These are phyloP conservation scores for Hippocampus barbouri DNA, from an alignment of 2,113 vertebrate genomes.

Conservation along the genomic window DNA sequence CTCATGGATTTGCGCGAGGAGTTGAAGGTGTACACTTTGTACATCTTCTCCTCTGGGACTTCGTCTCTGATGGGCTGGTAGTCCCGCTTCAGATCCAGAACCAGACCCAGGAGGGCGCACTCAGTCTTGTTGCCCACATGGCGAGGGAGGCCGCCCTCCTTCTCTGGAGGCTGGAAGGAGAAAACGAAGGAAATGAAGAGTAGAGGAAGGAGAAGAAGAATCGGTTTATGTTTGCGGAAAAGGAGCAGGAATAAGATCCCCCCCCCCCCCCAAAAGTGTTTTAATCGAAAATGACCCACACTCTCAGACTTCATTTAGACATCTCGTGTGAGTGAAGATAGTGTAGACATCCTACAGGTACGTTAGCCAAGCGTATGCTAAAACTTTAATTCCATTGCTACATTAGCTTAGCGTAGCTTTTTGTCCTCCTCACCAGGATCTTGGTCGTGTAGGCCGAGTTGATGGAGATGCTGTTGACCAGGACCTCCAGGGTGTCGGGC, in stretches of 20 bases:
- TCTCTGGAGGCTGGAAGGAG: constrained; percentile 83
- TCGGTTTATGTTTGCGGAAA: no score
- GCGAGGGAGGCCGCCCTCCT: constrained; percentile 89
- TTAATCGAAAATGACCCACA: no score
- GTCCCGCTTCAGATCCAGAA: constrained; percentile 86
- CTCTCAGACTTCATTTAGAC: no score
- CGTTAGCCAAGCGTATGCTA: no score
- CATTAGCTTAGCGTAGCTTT: background rate
- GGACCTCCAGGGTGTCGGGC: constrained; percentile 76
- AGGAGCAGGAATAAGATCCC: no score
- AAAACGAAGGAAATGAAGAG: background rate
- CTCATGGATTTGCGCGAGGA: constrained; percentile 97
- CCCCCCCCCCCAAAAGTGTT: no score
- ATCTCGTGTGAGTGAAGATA: no score
- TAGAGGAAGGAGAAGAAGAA: background rate
- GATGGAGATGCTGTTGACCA: constrained; percentile 90
- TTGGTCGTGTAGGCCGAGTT: constrained; percentile 96
- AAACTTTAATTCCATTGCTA: no score
- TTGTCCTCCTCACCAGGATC: constrained; percentile 82
- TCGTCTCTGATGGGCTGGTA: constrained; percentile 89
- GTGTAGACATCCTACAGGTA: no score
- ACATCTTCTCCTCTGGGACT: constrained; percentile 90
- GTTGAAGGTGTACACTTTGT: constrained; percentile 98
- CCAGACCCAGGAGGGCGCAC: constrained; percentile 87
- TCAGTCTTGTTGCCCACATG: constrained; percentile 98